Conservation (phyloP, 2,797 vertebrate species). For the Siniperca obscura region DNA sequence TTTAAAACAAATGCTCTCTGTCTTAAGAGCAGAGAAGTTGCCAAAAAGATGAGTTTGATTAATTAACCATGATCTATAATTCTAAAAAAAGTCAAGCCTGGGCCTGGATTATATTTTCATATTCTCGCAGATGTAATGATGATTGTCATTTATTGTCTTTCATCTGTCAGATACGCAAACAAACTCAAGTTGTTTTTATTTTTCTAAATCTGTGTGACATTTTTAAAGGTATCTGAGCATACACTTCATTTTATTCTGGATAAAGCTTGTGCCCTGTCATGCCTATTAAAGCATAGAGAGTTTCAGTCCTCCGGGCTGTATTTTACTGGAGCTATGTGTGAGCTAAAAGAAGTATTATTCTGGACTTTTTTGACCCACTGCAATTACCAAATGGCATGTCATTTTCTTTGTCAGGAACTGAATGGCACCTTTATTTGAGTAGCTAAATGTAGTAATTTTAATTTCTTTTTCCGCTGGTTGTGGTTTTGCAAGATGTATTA, state of each 20-base stretch:
- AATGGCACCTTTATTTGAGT: conserved; percentile 65
- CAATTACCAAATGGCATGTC: conserved; percentile 31
- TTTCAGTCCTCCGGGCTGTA: conserved; percentile 12
- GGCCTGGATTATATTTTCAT: conserved; percentile 15
- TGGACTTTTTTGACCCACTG: conserved; percentile 27
- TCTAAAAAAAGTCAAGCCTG: conserved; percentile 25
- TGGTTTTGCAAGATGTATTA: conserved; percentile 48
- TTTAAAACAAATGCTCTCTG: conserved; percentile 37
- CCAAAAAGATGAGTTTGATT: conserved; percentile 27
- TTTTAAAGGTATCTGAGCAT: conserved; percentile 31
- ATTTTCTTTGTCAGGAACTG: conserved; percentile 57
- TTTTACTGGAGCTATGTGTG: conserved; percentile 32
- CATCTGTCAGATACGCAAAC: conserved; percentile 18
- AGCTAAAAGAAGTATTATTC: conserved; percentile 45
- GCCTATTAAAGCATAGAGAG: conserved; percentile 3
- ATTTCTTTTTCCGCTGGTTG: conserved; percentile 55
- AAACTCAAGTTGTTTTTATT: neutral
- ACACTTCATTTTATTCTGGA: conserved; percentile 20
- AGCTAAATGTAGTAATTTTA: conserved; percentile 42
- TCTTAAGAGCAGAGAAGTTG: conserved; percentile 27
- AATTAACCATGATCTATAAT: conserved; percentile 39
- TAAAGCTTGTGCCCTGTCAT: neutral
- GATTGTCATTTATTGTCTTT: conserved; percentile 16
- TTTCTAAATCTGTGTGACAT: neutral
- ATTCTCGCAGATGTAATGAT: neutral